These are phyloP conservation scores for Magallana ariakensis DNA, from an alignment of 1,140 invertebrate species.

Conservation along the genomic window DNA sequence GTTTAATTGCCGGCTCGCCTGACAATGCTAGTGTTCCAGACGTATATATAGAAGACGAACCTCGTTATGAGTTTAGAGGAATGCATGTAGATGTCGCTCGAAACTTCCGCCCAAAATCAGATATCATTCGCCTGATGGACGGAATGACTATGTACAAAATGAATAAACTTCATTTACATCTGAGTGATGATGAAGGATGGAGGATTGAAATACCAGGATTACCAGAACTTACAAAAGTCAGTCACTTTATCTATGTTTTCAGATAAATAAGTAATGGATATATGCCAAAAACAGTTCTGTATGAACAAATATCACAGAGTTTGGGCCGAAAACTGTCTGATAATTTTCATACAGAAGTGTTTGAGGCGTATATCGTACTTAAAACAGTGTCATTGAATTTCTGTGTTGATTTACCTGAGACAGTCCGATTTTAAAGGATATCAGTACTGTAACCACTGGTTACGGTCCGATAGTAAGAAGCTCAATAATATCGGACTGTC, in stretches of 20 bases:
- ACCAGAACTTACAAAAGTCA: conserved; percentile 68
- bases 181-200: conserved; percentile 74
- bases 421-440: too few species aligned
- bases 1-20: conserved; percentile 51
- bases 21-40: conserved; percentile 46
- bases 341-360: too few species aligned
- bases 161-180: conserved; percentile 70
- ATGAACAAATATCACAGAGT: too few species aligned
- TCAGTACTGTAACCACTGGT: too few species aligned
- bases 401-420: too few species aligned
- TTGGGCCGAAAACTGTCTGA: too few species aligned
- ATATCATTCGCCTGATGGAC: conserved; percentile 63
- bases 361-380: too few species aligned
- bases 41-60: conserved; percentile 59
- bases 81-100: conserved; percentile 67
- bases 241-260: background rate
- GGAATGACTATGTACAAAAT: conserved; percentile 71
- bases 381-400: too few species aligned
- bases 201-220: conserved; percentile 67
- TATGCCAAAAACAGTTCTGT: too few species aligned
- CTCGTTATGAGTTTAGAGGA: conserved; percentile 65
- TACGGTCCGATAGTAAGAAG: too few species aligned
- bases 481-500: too few species aligned
- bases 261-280: too few species aligned
- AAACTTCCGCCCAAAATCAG: conserved; percentile 63